phyloP scores from a whole-genome alignment of 37 sponge, comb jelly and placozoan genomes.

The Bolinopsis microptera region DNA sequence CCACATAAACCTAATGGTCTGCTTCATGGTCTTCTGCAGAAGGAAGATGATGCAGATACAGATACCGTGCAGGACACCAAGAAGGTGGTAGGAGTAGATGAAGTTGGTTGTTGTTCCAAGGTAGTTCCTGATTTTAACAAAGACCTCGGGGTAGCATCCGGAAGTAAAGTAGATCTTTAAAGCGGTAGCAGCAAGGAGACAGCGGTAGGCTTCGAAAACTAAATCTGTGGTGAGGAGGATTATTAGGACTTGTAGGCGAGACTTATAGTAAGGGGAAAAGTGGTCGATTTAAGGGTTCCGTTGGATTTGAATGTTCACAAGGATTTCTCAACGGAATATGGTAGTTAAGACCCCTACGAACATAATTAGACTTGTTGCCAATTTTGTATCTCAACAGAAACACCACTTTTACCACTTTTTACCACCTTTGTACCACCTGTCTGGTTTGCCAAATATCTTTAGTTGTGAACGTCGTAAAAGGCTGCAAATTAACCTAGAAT shows the following conservation, averaged over 20 bases:
- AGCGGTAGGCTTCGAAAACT: neutral
- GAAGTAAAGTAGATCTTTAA: neutral
- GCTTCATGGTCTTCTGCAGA: neutral
- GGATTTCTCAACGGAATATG: too few relatives aligned
- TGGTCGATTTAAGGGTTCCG: too few relatives aligned
- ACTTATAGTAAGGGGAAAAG: too few relatives aligned
- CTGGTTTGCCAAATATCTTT: too few relatives aligned
- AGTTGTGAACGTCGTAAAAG: too few relatives aligned
- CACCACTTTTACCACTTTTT: too few relatives aligned
- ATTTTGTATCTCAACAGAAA: too few relatives aligned
- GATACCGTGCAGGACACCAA: neutral
- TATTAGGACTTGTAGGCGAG: neutral
- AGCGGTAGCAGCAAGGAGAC: neutral
- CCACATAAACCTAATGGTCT: neutral
- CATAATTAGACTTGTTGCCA: too few relatives aligned
- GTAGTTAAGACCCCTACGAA: too few relatives aligned
- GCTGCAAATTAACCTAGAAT: too few relatives aligned
- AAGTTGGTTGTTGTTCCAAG: conserved; percentile 23
- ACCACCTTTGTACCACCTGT: too few relatives aligned
- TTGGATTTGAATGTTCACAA: too few relatives aligned
- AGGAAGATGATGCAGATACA: neutral
- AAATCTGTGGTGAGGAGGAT: neutral
- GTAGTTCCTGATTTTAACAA: neutral
- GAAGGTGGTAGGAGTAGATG: neutral
- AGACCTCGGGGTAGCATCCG: conserved; percentile 17